Evolutionary conservation across 53 echinoderm and acorn worm species (phyloP).

Genomic region (Crossaster papposus): DNA sequence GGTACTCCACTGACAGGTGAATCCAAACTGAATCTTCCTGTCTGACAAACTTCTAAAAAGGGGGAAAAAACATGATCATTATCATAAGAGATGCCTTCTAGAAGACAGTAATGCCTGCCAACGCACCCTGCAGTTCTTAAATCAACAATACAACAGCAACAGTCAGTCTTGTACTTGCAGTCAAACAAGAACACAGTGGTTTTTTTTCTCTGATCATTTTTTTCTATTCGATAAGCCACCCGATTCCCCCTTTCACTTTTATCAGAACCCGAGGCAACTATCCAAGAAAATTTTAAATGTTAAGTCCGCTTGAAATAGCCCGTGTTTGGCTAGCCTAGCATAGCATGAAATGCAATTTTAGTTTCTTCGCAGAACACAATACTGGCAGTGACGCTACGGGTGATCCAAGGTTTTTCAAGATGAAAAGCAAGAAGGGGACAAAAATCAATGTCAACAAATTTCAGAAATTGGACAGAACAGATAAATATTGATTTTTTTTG

Average conservation of each 20-base stretch:
- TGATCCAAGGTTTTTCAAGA: conserved; percentile 15
- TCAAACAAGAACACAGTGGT: not conserved
- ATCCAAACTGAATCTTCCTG: not conserved
- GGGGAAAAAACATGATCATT: not conserved
- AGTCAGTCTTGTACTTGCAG: not conserved
- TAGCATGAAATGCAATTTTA: conserved; percentile 38
- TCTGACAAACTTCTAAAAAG: not conserved
- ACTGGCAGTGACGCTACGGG: not conserved
- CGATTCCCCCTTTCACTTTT: not conserved
- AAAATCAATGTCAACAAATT: conserved; percentile 2
- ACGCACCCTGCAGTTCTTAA: not conserved
- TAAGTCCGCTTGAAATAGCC: not conserved
- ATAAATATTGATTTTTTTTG: conserved; percentile 11
- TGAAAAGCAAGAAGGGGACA: not conserved
- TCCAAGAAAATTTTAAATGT: conserved; percentile 5
- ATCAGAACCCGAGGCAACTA: not conserved
- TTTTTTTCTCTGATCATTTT: not conserved
- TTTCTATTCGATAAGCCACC: not conserved
- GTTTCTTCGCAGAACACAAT: conserved; percentile 11
- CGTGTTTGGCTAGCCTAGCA: not conserved
- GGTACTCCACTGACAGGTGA: conserved; percentile 2
- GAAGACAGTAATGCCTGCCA: not conserved
- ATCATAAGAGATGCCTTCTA: not conserved
- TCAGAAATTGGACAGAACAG: conserved; percentile 2
- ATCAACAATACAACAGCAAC: not conserved